Evolutionary conservation across 2,113 vertebrate genomes (phyloP).

Genomic region (Aleadryas rufinucha): DNA sequence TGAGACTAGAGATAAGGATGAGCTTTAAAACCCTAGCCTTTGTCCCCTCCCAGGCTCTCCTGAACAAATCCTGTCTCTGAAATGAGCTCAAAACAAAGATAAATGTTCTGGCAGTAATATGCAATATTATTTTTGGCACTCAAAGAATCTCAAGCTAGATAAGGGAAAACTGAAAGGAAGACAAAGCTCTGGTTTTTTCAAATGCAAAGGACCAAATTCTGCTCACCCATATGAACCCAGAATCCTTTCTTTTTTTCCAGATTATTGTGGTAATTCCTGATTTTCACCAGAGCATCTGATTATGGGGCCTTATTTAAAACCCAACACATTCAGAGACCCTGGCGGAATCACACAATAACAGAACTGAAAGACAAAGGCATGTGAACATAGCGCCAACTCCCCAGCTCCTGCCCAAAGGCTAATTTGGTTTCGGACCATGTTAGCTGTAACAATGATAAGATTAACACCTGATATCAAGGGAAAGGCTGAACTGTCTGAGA

Average conservation of each 20-base stretch:
- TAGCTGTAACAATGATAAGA: background rate
- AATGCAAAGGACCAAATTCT: background rate
- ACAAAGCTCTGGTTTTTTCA: background rate
- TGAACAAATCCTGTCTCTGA: conserved; percentile 22
- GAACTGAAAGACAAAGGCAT: background rate
- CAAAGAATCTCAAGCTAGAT: conserved; percentile 52
- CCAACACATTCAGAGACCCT: background rate
- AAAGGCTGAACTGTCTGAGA: background rate
- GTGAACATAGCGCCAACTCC: background rate
- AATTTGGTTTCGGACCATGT: conserved; percentile 9
- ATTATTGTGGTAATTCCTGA: background rate
- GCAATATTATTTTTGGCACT: conserved; percentile 61
- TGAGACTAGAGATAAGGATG: conserved; percentile 34
- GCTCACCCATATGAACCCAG: background rate
- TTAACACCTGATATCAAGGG: conserved; percentile 29
- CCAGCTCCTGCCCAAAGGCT: conserved; percentile 12
- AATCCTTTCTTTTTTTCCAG: background rate
- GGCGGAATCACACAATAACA: background rate
- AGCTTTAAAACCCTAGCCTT: conserved; percentile 23
- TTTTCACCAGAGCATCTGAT: background rate
- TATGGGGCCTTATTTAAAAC: background rate
- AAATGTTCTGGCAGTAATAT: conserved; percentile 50
- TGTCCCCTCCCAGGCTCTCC: conserved; percentile 17
- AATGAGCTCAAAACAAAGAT: conserved; percentile 38
- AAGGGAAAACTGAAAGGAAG: conserved; percentile 38